Evolutionary conservation across 2,888 invertebrate genomes (phyloP), one percentile per base, ranked within the genome.

Genomic region (Pecten maximus): DNA sequence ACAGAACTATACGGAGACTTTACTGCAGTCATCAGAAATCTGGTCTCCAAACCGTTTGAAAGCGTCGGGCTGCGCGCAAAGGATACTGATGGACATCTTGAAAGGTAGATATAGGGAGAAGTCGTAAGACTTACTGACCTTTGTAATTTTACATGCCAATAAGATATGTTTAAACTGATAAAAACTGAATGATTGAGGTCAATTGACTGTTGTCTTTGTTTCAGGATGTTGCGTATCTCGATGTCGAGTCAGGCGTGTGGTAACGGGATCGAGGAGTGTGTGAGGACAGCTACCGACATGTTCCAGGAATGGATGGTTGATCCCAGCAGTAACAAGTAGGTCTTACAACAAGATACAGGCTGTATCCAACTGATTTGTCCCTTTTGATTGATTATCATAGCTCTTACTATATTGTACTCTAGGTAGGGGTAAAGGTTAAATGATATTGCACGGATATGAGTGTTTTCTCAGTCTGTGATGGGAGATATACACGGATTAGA

Each of bases 1-100:
- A 91, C 94, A 10, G 90, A 92, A 0, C 48, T 93, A 6, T 94
- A 93, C 90, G 94, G 94, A 28, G 60, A 91, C 15, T 93, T 94
- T 88, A 87, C 91, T 89, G 94, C 93, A 88, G 86, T 90, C 89
- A 60, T 50, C 28, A 8, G 74, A 35, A 74, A 74, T 28, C 74
- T 74, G 28, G 23, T 74, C 74, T 28, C 35, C 35, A 74, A 74
- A 74, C 35, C 74, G 74, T 74, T 74, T 74, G 74, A 74, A 74
- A 74, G 74, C 35, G 74, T 74, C 8, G 74, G 74, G 12, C 12
- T 74, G 8, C 74, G 28, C 16, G 12, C 10, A 12, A 74, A 35
- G 28, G 35, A 74, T 28, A 74, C 28, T 35, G 74, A 74, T 10
- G 74, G 74, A 74, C 74, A 74, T 74, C 74, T 74, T 4, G 74